These are phyloP conservation scores for Chaenodraco wilsoni DNA, from an alignment of 2,797 vertebrate genomes.

Conservation along the genomic window DNA sequence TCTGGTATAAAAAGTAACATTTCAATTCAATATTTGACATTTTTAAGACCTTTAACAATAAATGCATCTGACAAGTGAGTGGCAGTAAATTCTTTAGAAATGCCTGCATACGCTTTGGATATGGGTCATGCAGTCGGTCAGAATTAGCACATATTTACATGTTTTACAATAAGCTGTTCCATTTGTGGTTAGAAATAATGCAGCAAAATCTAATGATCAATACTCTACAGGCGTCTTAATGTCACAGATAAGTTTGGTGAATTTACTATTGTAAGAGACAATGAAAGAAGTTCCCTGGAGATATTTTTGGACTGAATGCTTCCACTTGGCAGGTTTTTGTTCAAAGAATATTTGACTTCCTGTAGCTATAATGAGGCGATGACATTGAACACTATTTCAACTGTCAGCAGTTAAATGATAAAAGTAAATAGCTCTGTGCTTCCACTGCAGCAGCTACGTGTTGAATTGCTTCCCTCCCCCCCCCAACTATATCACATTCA, in stretches of 20 bases:
- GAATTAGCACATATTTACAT: conserved; percentile 43
- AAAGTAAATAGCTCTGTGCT: conserved; percentile 49
- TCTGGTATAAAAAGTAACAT: not conserved
- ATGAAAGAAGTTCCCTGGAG: conserved; percentile 55
- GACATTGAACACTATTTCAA: conserved; percentile 48
- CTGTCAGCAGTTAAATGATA: conserved; percentile 63
- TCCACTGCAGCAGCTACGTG: conserved; percentile 20
- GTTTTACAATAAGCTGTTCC: conserved; percentile 49
- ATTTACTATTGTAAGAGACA: conserved; percentile 58
- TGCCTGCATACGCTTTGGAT: conserved; percentile 9
- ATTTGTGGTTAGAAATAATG: conserved; percentile 34
- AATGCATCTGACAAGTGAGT: not conserved
- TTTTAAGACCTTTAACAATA: conserved; percentile 13
- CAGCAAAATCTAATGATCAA: conserved; percentile 48
- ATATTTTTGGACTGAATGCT: conserved; percentile 29
- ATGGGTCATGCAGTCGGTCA: conserved; percentile 17
- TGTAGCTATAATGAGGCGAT: conserved; percentile 47
- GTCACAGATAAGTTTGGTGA: conserved; percentile 42
- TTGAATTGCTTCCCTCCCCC: conserved; percentile 38
- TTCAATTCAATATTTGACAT: conserved; percentile 24
- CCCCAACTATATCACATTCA: conserved; percentile 50
- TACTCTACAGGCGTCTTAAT: conserved; percentile 40
- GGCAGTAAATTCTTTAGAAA: conserved; percentile 1
- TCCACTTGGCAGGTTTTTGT: conserved; percentile 48
- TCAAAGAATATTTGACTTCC: conserved; percentile 55